These are phyloP conservation scores for Psilopogon haemacephalus DNA, from an alignment of 2,113 vertebrate genomes.

Conservation along the genomic window DNA sequence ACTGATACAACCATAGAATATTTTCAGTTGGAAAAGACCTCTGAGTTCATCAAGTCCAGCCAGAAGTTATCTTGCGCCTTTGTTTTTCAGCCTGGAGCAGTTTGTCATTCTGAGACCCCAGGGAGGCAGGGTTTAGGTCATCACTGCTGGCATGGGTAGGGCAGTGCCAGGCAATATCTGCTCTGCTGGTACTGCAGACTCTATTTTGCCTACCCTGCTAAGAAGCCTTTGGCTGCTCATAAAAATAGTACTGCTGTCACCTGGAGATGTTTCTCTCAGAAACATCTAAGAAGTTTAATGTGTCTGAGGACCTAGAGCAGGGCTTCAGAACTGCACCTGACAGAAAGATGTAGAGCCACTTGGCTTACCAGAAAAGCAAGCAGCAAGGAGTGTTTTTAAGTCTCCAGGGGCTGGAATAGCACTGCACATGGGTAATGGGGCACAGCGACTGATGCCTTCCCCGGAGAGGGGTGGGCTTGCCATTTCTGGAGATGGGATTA, in stretches of 20 bases:
- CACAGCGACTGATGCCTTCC: neutral
- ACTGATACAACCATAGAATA: neutral
- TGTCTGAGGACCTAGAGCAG: neutral
- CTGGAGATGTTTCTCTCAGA: neutral
- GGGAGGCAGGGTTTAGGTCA: neutral
- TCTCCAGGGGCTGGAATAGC: neutral
- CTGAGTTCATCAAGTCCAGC: no score
- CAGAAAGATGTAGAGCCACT: neutral
- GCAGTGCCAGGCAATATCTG: neutral
- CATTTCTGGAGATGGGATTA: neutral
- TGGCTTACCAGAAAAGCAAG: neutral
- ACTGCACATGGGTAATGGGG: neutral
- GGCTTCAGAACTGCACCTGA: neutral
- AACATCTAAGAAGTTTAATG: neutral
- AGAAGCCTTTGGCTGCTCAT: neutral
- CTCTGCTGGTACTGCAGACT: neutral
- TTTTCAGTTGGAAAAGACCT: no score
- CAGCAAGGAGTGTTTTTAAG: neutral
- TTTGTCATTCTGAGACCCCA: neutral
- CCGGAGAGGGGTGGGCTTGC: neutral
- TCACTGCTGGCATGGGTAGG: neutral
- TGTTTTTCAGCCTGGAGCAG: neutral
- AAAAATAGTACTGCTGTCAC: neutral
- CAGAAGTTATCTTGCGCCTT: neutral
- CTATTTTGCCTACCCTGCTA: neutral